Evolutionary conservation across 2,888 invertebrate species (phyloP), one percentile per base, ranked within the genome.

Genomic region (Caenorhabditis becei): DNA sequence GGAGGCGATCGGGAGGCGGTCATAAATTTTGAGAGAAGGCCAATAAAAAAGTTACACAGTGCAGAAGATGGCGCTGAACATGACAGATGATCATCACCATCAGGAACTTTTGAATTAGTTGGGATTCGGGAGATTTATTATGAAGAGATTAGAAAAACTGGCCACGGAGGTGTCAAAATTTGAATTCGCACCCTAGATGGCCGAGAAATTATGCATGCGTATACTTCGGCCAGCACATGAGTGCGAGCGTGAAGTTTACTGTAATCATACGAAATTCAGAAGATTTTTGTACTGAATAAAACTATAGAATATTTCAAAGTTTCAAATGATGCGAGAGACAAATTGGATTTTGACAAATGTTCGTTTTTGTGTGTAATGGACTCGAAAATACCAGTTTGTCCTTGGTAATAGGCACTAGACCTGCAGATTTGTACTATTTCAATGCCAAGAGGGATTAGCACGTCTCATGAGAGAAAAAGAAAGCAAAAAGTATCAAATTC

Each of bases 41-140:
- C 54, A 69, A 69, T 69, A 69, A 69, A 59, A 67, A 54, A 69
- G 49, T 69, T 69, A 69, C 69, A 69, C 69, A 51, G 41, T 41
- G 16, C 16, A 41, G 41, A 41, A 41, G 41, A 16, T 14, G 41
- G 16, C 41, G 14, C 16, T 41, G 41, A 16, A 51, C 51, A 11
- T 24, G 51, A 49, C 49, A 49, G n/a, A 23, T 24, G 24, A 51
- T 51, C 51, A 51, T 51, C 51, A 24, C 20, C 23, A 20, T 49
- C 20, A 16, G 7, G 1, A 51, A 24, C 2, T 49, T 10, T 18
- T 14, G 24, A 51, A 24, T 24, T 5, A 2, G 24, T 8, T 14
- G 14, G 10, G 23, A 24, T 24, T 23, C 11, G 24, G 24, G 24
- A 51, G 24, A n/a, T n/a, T n/a, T n/a, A n/a, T n/a, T n/a, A n/a